These are phyloP conservation scores for Pollenia angustigena DNA, from an alignment of 2,888 invertebrate species.

Conservation along the genomic window DNA sequence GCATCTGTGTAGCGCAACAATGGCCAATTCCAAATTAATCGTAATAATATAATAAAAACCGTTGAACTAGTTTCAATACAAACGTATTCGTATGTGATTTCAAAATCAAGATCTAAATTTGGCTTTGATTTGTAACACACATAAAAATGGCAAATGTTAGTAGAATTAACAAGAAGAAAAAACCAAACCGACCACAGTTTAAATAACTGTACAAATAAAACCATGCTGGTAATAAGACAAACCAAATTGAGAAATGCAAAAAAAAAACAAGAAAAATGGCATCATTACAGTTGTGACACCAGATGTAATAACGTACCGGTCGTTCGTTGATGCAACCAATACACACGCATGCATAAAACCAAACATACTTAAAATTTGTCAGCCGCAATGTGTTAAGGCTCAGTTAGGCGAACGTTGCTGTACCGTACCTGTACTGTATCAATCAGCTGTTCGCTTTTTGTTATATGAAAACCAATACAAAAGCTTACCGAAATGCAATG, in stretches of 20 bases:
- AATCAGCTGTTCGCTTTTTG: too few species aligned
- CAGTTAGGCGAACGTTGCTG: too few species aligned
- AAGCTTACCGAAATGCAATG: too few species aligned
- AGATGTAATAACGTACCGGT: constrained; percentile 42
- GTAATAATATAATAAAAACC: background rate
- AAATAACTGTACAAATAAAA: constrained; percentile 64
- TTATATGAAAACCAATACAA: too few species aligned
- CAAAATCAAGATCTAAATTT: constrained; percentile 68
- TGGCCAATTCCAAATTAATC: constrained; percentile 6
- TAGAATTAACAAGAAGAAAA: constrained; percentile 10
- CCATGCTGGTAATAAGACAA: constrained; percentile 33
- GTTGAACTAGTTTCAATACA: constrained; percentile 48
- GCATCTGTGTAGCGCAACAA: constrained; percentile 26
- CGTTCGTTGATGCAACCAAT: constrained; percentile 39
- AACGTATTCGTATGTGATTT: constrained; percentile 8
- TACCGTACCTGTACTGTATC: too few species aligned
- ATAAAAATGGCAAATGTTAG: constrained; percentile 40
- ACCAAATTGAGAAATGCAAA: constrained; percentile 4
- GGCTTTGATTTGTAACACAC: constrained; percentile 64
- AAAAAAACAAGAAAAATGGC: constrained; percentile 43
- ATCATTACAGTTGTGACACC: constrained; percentile 54
- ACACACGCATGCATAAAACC: constrained; percentile 2
- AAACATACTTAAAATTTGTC: background rate
- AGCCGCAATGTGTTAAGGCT: constrained; percentile 50
- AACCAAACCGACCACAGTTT: constrained; percentile 51